Evolutionary conservation across 2,888 invertebrate genomes (phyloP).

Genomic region (Apamea monoglypha): DNA sequence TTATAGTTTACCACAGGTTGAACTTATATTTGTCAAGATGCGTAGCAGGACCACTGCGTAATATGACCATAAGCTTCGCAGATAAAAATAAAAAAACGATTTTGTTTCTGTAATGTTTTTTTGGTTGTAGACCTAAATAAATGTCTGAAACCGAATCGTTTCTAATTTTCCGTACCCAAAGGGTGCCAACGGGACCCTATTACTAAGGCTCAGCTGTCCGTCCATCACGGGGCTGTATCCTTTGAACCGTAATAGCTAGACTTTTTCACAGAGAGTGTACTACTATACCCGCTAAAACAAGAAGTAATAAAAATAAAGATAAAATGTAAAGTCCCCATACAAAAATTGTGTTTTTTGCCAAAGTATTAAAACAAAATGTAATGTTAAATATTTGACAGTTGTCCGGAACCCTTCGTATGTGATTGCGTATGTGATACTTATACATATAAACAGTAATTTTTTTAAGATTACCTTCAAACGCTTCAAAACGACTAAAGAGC

Average conservation of each 20-base stretch:
- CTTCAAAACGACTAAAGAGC: neutral
- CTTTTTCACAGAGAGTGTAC: too few species aligned
- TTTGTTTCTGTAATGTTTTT: neutral
- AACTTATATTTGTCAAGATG: slow-evolving; percentile 24
- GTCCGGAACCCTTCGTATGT: too few species aligned
- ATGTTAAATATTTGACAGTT: too few species aligned
- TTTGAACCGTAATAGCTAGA: too few species aligned
- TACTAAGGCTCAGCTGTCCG: too few species aligned
- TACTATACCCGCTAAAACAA: too few species aligned
- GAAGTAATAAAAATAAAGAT: too few species aligned
- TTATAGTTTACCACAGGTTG: slow-evolving; percentile 42
- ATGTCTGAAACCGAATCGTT: neutral
- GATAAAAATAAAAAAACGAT: neutral
- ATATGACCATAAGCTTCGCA: neutral
- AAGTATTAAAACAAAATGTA: too few species aligned
- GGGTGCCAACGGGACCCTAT: neutral
- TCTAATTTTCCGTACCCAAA: neutral
- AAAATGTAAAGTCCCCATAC: too few species aligned
- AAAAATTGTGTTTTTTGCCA: too few species aligned
- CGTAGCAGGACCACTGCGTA: neutral
- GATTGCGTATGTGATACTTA: too few species aligned
- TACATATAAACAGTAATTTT: neutral
- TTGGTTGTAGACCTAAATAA: slow-evolving; percentile 3
- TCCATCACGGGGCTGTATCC: too few species aligned
- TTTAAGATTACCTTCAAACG: neutral